A percentile compares a stretch with the other conserved stretches of the same genome.
Conservation (phyloP, 2,113 vertebrate species). For the western clawed frog (Xenopus tropicalis) region DNA sequence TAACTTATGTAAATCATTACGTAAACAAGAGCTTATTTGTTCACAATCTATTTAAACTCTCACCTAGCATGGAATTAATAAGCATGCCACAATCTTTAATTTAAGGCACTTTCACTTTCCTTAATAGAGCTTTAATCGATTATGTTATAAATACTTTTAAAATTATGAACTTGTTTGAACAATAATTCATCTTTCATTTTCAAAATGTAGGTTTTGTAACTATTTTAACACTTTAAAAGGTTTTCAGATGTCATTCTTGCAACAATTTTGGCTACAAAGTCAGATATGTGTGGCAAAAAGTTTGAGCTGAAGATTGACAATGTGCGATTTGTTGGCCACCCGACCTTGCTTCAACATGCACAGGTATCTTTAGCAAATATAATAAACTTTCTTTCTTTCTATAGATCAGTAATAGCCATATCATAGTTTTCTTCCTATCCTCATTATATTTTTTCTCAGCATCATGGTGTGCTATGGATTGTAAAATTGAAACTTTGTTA, state of each 20-base stretch:
- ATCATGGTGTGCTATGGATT: too few species aligned
- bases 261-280: slow-evolving; percentile 96
- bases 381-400: too few species aligned
- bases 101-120: not conserved
- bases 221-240: slow-evolving; percentile 58
- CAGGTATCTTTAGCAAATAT: slow-evolving; percentile 56
- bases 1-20: too few species aligned
- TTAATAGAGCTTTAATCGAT: not conserved
- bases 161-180: not conserved
- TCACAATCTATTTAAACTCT: not conserved
- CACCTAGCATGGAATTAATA: slow-evolving; percentile 30
- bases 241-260: slow-evolving; percentile 96
- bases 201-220: not conserved
- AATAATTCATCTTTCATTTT: not conserved
- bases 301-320: slow-evolving; percentile 99
- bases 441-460: too few species aligned
- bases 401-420: too few species aligned
- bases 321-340: slow-evolving; percentile 94
- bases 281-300: slow-evolving; percentile 96
- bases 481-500: too few species aligned
- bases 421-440: too few species aligned
- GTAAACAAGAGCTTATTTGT: slow-evolving; percentile 4
- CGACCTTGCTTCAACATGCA: slow-evolving; percentile 87
- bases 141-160: not conserved
- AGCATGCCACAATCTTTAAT: slow-evolving; percentile 23